Conservation (phyloP, 2,113 vertebrate genomes). For the Castor canadensis region DNA sequence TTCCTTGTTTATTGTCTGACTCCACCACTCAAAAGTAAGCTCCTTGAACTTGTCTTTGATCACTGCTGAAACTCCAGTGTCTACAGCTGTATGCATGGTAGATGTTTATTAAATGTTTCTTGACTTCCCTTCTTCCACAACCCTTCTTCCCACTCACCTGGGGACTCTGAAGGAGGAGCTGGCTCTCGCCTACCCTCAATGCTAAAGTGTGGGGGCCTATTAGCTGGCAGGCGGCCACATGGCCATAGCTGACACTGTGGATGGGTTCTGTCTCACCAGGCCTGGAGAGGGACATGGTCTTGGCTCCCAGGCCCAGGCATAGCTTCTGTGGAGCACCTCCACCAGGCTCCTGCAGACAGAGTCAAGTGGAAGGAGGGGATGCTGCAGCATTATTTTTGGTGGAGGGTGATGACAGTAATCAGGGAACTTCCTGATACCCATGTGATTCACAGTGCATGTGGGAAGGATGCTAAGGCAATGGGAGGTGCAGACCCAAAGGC, state of each 20-base stretch:
- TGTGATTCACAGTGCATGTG: not conserved
- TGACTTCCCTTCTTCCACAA: not conserved
- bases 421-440: not conserved
- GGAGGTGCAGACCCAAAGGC: not conserved
- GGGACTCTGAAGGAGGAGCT: conserved; percentile 92
- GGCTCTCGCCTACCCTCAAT: conserved; percentile 90
- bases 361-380: not conserved
- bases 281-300: conserved; percentile 91
- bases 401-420: not conserved
- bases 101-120: not conserved
- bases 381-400: not conserved
- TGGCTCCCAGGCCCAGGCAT: conserved; percentile 92
- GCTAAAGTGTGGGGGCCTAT: conserved; percentile 92
- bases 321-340: conserved; percentile 89
- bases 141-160: conserved; percentile 84
- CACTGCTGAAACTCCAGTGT: not conserved
- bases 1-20: not conserved
- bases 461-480: not conserved
- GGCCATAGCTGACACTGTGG: conserved; percentile 92
- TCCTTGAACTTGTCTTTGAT: not conserved
- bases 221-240: conserved; percentile 93
- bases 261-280: conserved; percentile 92
- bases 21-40: not conserved
- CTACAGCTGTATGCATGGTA: not conserved
- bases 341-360: conserved; percentile 85